Evolutionary conservation across 2,888 invertebrate species (phyloP), one percentile per base, ranked within the genome.

Genomic region (Drosophila mulleri): DNA sequence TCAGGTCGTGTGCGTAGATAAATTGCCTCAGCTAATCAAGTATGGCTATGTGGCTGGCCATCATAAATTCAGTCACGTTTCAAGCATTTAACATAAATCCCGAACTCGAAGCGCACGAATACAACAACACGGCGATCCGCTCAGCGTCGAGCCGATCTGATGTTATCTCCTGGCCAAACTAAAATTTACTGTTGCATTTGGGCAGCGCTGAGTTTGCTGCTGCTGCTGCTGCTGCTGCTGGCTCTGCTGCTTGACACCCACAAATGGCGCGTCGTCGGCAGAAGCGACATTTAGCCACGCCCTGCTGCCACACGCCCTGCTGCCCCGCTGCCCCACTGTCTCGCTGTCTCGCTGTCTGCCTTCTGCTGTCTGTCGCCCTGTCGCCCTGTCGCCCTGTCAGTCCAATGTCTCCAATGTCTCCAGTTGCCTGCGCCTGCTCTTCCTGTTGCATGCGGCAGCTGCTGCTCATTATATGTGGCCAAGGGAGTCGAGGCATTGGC

Each of bases 31-130:
- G 56, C 80, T 75, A 67, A 86, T 72, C 84, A 86, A 72, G 42
- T 64, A 7, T 23, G 44, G 71, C 52, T 65, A 35, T 64, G 67
- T 45, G 67, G 53, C 57, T 42, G 80, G 60, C 50, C 60, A 64
- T 64, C 72, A 90, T 91, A 91, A 91, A 91, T 91, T 90, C 69
- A 83, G 91, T 84, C 91, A 91, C 91, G 91, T 91, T 91, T 82
- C 56, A 66, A 59, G 83, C 82, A 90, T 91, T 91, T 90, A 80
- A 79, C 44, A 80, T 78, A 72, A 86, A 84, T 83, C 82, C 70
- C 64, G 35, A 52, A 37, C 47, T 20, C 62, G 57, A 72, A 72
- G 67, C 67, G 52, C 52, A 54, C 42, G 63, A 56, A 20, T 32
- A 26, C 39, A 29, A 32, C 35, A 26, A 37, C 44, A 53, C 37